Evolutionary conservation across 1,140 invertebrate species (phyloP).

Genomic region (Carposina sasakii): DNA sequence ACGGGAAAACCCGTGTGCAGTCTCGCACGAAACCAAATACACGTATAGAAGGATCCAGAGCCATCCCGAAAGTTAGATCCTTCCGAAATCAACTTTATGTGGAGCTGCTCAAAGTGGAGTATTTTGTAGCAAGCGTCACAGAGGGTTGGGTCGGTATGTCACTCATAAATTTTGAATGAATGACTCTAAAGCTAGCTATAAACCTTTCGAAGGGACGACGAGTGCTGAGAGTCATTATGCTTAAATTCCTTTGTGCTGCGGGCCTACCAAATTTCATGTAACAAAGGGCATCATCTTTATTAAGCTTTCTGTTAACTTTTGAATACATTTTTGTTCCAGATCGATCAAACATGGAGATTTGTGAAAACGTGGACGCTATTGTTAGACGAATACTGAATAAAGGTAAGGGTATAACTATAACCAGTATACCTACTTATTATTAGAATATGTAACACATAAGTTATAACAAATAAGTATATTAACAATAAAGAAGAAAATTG

Average conservation of each 20-base stretch:
- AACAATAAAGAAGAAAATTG: no score
- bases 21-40: constrained; percentile 8
- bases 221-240: constrained; percentile 15
- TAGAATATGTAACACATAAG: no score
- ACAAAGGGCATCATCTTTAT: no score
- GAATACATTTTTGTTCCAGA: constrained; percentile 12
- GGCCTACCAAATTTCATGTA: no score
- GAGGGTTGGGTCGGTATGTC: no score
- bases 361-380: constrained; percentile 7
- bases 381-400: constrained; percentile 6
- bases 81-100: constrained; percentile 13
- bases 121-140: no score
- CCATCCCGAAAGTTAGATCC: neutral
- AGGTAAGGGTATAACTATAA: constrained; percentile 7
- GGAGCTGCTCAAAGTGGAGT: neutral
- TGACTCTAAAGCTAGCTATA: constrained; percentile 31
- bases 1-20: constrained; percentile 30
- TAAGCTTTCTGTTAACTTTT: no score
- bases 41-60: no score
- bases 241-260: no score
- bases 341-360: constrained; percentile 2
- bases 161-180: constrained; percentile 29
- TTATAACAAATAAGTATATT: no score
- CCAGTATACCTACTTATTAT: no score
- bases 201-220: constrained; percentile 17